A percentile compares a stretch with the other conserved stretches of the same genome.
phyloP scores from a whole-genome alignment of 2,113 vertebrate genomes.

The Arothron firmamentum region DNA sequence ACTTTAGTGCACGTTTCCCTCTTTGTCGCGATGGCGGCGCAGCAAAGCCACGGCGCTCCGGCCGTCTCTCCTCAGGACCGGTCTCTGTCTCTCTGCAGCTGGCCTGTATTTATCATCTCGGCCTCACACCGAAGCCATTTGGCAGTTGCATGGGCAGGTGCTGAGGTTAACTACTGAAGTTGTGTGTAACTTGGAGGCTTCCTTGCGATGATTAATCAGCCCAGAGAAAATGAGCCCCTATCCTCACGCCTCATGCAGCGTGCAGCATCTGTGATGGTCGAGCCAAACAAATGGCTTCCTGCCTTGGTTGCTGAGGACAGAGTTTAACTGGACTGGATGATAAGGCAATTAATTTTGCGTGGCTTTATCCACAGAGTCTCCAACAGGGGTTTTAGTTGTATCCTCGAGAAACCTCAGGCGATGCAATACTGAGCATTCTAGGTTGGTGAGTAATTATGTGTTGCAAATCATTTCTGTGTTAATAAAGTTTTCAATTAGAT shows the following conservation, averaged over 20 bases:
- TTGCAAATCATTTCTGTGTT: neutral
- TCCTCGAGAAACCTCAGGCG: conserved; percentile 45
- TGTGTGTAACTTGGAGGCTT: conserved; percentile 87
- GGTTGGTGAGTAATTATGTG: conserved; percentile 11
- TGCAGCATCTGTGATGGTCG: conserved; percentile 76
- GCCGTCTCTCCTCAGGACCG: conserved; percentile 55
- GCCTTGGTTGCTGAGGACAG: conserved; percentile 73
- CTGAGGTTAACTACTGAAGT: conserved; percentile 93
- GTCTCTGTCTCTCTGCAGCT: conserved; percentile 67
- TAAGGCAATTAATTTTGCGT: conserved; percentile 77
- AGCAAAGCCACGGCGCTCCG: neutral
- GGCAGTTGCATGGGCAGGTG: conserved; percentile 85
- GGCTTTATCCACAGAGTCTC: conserved; percentile 64
- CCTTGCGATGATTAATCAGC: conserved; percentile 88
- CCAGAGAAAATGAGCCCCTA: conserved; percentile 75
- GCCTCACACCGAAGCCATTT: conserved; percentile 81
- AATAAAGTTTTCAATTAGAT: neutral
- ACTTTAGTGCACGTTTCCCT: conserved; percentile 24
- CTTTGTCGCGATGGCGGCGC: neutral
- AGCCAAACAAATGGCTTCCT: conserved; percentile 77
- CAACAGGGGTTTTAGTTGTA: conserved; percentile 65
- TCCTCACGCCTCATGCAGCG: conserved; percentile 75
- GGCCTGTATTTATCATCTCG: conserved; percentile 83
- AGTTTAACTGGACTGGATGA: conserved; percentile 67
- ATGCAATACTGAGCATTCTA: conserved; percentile 35